A percentile compares a stretch with the other conserved stretches of the same genome.
Evolutionary conservation across 2,888 invertebrate genomes (phyloP).

Genomic region (Drosophila pseudotalamancana): DNA sequence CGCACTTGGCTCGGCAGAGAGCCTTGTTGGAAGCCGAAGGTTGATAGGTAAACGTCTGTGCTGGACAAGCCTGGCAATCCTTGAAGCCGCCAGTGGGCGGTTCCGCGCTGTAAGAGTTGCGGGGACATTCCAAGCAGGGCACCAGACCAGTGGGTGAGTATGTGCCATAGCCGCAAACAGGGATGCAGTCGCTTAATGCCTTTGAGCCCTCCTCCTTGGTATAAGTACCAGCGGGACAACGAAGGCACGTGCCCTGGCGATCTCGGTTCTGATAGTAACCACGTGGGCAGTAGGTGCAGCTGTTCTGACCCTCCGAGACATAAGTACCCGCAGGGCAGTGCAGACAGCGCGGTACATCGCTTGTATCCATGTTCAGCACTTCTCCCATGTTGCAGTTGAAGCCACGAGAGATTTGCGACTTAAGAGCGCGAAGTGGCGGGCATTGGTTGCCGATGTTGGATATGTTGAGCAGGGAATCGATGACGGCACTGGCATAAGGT

Average conservation of each 20-base stretch:
- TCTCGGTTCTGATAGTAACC: constrained; percentile 97
- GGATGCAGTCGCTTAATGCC: constrained; percentile 93
- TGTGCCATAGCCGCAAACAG: constrained; percentile 98
- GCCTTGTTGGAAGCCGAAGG: constrained; percentile 94
- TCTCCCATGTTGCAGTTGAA: constrained; percentile 97
- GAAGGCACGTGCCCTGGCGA: constrained; percentile 94
- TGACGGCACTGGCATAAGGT: constrained; percentile 95
- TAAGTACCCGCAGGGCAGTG: constrained; percentile 99
- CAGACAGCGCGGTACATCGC: constrained; percentile 95
- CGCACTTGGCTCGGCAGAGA: constrained; percentile 94
- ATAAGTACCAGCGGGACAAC: constrained; percentile 96
- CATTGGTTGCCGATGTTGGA: constrained; percentile 96
- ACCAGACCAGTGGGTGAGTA: constrained; percentile 97
- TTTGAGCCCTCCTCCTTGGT: constrained; percentile 96
- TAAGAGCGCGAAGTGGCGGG: constrained; percentile 94
- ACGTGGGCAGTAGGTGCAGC: constrained; percentile 95
- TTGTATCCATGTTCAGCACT: constrained; percentile 96
- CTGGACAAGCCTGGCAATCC: constrained; percentile 96
- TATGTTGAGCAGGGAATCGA: constrained; percentile 94
- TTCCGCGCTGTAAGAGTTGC: constrained; percentile 94
- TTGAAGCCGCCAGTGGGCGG: constrained; percentile 96
- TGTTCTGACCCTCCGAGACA: constrained; percentile 94
- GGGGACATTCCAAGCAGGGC: constrained; percentile 96
- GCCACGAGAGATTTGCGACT: constrained; percentile 93
- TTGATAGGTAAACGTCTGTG: constrained; percentile 95